These are phyloP conservation scores for Halictus quadricinctus DNA, from an alignment of 2,888 invertebrate species.

Conservation along the genomic window DNA sequence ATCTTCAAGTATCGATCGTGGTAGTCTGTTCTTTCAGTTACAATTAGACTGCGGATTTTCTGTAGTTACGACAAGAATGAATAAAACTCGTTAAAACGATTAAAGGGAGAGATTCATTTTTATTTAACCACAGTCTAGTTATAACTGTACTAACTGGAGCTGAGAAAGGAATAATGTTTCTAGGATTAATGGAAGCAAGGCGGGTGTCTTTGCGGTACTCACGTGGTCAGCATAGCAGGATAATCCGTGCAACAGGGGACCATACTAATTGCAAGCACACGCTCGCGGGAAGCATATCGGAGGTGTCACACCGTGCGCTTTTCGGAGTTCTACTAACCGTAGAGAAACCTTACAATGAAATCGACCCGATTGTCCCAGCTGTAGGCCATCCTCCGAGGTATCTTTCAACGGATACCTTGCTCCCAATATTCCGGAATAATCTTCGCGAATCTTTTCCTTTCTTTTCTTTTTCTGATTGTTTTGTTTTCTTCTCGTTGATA, in stretches of 20 bases:
- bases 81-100: neutral
- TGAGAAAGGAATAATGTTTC: neutral
- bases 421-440: neutral
- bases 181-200: neutral
- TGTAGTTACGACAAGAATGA: too few relatives aligned
- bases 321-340: conserved; percentile 86
- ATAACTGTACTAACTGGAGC: neutral
- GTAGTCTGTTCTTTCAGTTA: neutral
- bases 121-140: neutral
- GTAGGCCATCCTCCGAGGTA: conserved; percentile 86
- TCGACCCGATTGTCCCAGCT: conserved; percentile 93
- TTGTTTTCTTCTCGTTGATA: neutral
- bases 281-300: conserved; percentile 6
- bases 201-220: neutral
- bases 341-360: conserved; percentile 91
- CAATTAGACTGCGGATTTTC: neutral
- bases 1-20: neutral
- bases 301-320: conserved; percentile 9
- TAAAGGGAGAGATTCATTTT: neutral
- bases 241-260: conserved; percentile 14
- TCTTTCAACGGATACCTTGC: neutral
- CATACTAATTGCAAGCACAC: conserved; percentile 15
- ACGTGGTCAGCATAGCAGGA: neutral
- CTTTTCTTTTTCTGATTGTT: neutral
- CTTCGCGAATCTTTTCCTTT: neutral